phyloP scores from a whole-genome alignment of 2,797 vertebrate genomes.

The Sebastes variabilis region DNA sequence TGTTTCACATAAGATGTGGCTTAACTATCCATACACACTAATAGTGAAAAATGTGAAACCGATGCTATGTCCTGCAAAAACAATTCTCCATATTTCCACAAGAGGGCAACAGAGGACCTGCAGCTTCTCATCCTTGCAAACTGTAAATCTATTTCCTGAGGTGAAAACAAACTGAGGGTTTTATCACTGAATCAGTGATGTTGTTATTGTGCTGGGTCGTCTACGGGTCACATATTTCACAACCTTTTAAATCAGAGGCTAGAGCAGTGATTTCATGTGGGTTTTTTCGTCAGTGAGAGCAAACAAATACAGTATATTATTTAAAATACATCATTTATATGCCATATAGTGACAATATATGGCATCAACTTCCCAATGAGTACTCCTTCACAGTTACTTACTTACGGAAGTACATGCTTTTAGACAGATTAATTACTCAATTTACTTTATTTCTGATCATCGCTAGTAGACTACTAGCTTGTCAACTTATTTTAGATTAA shows the following conservation, averaged over 20 bases:
- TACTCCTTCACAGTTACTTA: background rate
- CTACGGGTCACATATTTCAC: background rate
- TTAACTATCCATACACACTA: background rate
- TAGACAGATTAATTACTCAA: background rate
- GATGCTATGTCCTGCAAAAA: background rate
- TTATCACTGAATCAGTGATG: background rate
- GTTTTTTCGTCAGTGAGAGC: background rate
- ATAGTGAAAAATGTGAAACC: background rate
- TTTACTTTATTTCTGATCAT: background rate
- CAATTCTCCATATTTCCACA: conserved; percentile 18
- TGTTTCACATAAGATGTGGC: background rate
- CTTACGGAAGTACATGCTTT: background rate
- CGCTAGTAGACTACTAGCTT: background rate
- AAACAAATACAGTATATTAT: background rate
- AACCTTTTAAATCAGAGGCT: background rate
- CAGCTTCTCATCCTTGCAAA: background rate
- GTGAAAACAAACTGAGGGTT: background rate
- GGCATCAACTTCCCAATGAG: background rate
- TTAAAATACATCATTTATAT: background rate
- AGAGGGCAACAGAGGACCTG: conserved; percentile 63
- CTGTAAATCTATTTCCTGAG: background rate
- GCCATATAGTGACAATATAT: background rate
- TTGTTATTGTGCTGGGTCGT: background rate
- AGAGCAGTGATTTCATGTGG: background rate
- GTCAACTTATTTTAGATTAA: background rate